Evolutionary conservation across 2,797 vertebrate genomes (phyloP).

Genomic region (Rhinoraja longicauda): DNA sequence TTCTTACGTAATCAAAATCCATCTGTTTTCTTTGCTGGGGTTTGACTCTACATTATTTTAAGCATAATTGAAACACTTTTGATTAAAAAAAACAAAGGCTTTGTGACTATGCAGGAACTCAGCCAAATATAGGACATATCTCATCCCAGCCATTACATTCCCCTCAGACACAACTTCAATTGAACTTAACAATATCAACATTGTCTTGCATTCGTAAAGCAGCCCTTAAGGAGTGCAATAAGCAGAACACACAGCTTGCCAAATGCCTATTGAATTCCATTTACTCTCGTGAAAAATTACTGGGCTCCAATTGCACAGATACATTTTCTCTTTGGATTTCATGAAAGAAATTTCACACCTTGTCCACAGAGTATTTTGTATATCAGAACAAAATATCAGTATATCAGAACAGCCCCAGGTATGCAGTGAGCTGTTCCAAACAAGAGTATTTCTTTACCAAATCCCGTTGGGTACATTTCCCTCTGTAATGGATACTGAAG

Average conservation of each 20-base stretch:
- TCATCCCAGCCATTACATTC: background rate
- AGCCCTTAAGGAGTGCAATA: background rate
- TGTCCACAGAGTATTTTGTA: background rate
- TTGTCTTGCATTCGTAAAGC: background rate
- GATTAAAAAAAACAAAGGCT: slow-evolving; percentile 26
- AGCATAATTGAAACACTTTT: background rate
- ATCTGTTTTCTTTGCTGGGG: slow-evolving; percentile 6
- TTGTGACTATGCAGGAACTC: background rate
- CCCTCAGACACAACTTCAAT: slow-evolving; percentile 20
- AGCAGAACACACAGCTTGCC: background rate
- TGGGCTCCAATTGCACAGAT: background rate
- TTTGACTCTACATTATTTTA: background rate
- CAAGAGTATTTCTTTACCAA: background rate
- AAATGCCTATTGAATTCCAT: slow-evolving; percentile 5
- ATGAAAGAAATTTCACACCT: background rate
- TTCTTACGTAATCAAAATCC: background rate
- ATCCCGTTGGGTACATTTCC: background rate
- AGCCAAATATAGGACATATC: slow-evolving; percentile 11
- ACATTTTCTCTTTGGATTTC: background rate
- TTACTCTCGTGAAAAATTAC: background rate
- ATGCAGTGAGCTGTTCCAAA: background rate
- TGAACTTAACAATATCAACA: background rate
- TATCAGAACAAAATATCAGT: background rate
- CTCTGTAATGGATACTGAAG: background rate
- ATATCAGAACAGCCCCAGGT: too few species aligned